Percentiles rank a stretch among this genome's conserved stretches.
Evolutionary conservation across 2,888 invertebrate genomes (phyloP).

Genomic region (Ctena decussata): DNA sequence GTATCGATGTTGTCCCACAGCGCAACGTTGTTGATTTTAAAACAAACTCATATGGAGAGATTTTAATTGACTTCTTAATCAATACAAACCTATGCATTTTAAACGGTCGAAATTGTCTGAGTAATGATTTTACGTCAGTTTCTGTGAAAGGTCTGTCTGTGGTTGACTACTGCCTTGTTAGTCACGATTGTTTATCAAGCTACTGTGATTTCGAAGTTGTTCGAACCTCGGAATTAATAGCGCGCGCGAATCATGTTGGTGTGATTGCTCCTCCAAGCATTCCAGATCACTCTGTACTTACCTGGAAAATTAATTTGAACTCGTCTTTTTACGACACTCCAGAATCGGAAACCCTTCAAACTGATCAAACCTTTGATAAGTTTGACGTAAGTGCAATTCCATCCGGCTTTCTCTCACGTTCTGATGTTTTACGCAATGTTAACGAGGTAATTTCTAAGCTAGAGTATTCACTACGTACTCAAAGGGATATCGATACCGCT

Average conservation of each 20-base stretch:
- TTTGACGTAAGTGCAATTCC: background rate
- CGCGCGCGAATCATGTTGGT: background rate
- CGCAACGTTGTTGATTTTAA: constrained; percentile 23
- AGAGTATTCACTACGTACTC: background rate
- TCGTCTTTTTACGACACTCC: background rate
- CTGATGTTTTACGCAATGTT: background rate
- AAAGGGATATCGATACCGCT: background rate
- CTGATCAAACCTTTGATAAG: too few relatives aligned
- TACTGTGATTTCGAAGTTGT: constrained; percentile 14
- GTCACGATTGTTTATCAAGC: background rate
- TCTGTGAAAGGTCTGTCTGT: constrained; percentile 33
- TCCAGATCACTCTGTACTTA: constrained; percentile 22
- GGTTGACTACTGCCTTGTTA: constrained; percentile 19
- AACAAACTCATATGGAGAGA: constrained; percentile 9
- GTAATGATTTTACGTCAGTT: constrained; percentile 35
- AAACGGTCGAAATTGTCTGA: constrained; percentile 19
- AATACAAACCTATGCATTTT: constrained; percentile 22
- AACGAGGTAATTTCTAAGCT: background rate
- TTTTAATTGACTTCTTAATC: constrained; percentile 30
- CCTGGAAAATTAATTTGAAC: background rate
- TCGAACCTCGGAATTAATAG: background rate
- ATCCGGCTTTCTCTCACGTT: background rate
- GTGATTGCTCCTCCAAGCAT: background rate
- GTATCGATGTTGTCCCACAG: constrained; percentile 6
- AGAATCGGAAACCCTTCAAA: too few relatives aligned